These are phyloP conservation scores for Sphaeridia pumilis DNA, from an alignment of 2,888 invertebrate species.

Conservation along the genomic window DNA sequence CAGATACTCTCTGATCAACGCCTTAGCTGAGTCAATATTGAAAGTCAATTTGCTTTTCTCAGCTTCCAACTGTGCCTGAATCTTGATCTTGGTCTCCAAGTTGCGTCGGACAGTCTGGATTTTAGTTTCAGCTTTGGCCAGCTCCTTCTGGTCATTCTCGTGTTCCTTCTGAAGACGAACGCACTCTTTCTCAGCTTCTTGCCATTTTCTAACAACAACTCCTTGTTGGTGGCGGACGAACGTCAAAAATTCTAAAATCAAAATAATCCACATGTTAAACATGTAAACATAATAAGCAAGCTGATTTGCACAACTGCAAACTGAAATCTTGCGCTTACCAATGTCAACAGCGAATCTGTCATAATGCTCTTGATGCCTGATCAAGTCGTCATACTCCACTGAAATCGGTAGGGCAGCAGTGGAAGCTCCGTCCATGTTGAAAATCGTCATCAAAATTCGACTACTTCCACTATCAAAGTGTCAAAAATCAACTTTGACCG, in stretches of 20 bases:
- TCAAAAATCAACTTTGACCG: too few species aligned
- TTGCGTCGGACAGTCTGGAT: conserved; percentile 67
- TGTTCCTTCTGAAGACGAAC: conserved; percentile 56
- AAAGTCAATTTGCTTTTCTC: conserved; percentile 20
- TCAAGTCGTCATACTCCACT: conserved; percentile 42
- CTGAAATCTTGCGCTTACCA: too few species aligned
- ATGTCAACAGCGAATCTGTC: conserved; percentile 39
- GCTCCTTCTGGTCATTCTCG: conserved; percentile 57
- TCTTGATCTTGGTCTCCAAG: conserved; percentile 31
- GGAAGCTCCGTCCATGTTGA: background rate
- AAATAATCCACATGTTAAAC: background rate
- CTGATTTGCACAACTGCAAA: too few species aligned
- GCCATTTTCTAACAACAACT: conserved; percentile 57
- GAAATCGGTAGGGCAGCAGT: conserved; percentile 37
- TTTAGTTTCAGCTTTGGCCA: conserved; percentile 64
- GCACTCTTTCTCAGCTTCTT: conserved; percentile 58
- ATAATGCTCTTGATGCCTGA: conserved; percentile 39
- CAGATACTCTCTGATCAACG: conserved; percentile 24
- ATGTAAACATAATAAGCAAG: too few species aligned
- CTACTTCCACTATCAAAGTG: too few species aligned
- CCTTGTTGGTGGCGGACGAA: conserved; percentile 58
- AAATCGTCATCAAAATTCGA: too few species aligned
- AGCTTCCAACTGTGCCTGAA: conserved; percentile 22
- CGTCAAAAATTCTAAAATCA: conserved; percentile 54
- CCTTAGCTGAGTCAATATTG: conserved; percentile 22